A percentile compares a stretch with the other conserved stretches of the same genome.
Evolutionary conservation across 2,797 vertebrate genomes (phyloP).

Genomic region (Vireo griseus): DNA sequence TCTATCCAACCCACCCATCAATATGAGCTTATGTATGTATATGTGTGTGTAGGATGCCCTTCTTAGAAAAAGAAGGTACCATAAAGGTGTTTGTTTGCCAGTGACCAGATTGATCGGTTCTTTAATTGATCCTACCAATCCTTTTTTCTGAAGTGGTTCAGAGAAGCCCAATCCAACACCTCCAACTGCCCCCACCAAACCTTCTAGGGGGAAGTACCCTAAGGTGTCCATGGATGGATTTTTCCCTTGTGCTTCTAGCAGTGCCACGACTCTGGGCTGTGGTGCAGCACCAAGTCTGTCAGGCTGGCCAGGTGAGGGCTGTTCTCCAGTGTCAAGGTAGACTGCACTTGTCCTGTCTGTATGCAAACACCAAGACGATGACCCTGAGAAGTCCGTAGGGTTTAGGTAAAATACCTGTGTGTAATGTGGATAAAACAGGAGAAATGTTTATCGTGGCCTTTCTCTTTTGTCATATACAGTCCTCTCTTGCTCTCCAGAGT

Average conservation of each 20-base stretch:
- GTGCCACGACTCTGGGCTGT: neutral
- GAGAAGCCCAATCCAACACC: neutral
- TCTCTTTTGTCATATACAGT: neutral
- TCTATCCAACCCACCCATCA: neutral
- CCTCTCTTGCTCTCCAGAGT: neutral
- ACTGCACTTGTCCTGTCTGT: neutral
- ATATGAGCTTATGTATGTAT: neutral
- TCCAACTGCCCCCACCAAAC: neutral
- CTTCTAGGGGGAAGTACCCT: neutral
- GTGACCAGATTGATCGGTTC: neutral
- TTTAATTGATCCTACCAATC: neutral
- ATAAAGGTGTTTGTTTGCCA: neutral
- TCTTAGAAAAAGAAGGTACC: neutral
- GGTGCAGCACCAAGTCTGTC: neutral
- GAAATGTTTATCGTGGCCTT: neutral
- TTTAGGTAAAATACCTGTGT: neutral
- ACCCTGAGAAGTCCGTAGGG: conserved; percentile 25
- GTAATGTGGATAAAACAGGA: neutral
- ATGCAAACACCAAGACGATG: neutral
- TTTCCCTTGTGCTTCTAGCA: conserved; percentile 42
- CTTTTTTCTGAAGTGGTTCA: neutral
- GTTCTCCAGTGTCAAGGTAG: neutral
- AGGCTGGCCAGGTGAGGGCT: neutral
- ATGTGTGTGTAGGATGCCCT: neutral
- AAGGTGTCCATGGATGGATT: conserved; percentile 25